These are phyloP conservation scores for Catharus minimus DNA, from an alignment of 2,113 vertebrate genomes.

Conservation along the genomic window DNA sequence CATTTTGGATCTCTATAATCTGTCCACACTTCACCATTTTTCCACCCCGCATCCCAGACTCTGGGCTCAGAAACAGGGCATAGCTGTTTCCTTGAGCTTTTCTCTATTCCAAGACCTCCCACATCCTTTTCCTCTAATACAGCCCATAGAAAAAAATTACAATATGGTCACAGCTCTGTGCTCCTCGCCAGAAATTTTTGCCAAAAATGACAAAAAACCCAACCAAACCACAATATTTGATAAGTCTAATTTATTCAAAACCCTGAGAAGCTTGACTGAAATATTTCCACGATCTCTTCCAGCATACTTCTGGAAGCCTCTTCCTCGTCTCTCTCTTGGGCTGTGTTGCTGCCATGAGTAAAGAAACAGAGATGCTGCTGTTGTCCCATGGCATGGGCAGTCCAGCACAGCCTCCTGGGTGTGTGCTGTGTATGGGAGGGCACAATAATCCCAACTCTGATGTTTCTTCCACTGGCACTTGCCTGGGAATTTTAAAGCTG, in stretches of 20 bases:
- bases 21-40: background rate
- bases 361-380: background rate
- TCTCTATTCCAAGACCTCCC: constrained; percentile 48
- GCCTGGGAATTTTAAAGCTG: background rate
- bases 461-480: background rate
- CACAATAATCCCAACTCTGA: background rate
- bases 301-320: background rate
- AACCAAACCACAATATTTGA: constrained; percentile 19
- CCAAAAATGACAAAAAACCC: background rate
- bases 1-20: background rate
- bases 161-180: background rate
- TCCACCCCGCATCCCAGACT: background rate
- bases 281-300: constrained; percentile 37
- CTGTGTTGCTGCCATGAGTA: background rate
- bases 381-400: background rate
- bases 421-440: background rate
- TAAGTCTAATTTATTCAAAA: constrained; percentile 46
- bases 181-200: constrained; percentile 28
- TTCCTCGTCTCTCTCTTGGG: background rate
- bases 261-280: constrained; percentile 17
- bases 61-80: background rate
- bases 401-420: background rate
- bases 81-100: background rate
- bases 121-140: constrained; percentile 21
- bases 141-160: background rate